Base-by-base conservation (phyloP, 2,113 vertebrate species). In the Campylomormyrus tamandua region DNA sequence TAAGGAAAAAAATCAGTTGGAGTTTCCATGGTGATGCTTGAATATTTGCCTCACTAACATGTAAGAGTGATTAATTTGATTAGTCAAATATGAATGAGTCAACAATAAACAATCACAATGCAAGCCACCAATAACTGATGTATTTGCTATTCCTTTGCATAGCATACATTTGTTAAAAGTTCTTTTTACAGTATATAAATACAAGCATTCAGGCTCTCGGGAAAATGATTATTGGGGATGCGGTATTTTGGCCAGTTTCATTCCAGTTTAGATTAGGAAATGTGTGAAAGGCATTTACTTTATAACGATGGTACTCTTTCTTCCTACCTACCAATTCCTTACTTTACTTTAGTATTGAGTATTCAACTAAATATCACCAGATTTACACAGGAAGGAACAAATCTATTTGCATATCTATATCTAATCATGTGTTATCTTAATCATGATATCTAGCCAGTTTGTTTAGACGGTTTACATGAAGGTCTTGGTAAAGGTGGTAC, bases 51-150 rank as follows among this genome's bases (percentile, higher is more conserved):
- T 27, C 15, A 50, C 13, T 87, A 19, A 87, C 17, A 87, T 87
- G 49, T 87, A 53, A 49, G 27, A 87, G 27, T 87, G 84, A 87
- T 52, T 53, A 87, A 87, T 87, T 21, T 53, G 85, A 87, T 53
- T 52, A 87, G 50, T 87, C 85, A 87, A 56, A 87, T 39, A 56
- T 15, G 50, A 87, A 52, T 35, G 50, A 31, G 50, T 87, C 85
- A 87, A 87, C 50, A 87, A 52, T 21, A 87, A 87, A 53, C 13
- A 52, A 13, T 87, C 13, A 56, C 13, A 87, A 87, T 50, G 50
- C 45, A 87, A 52, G 27, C 50, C 50, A 27, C 17, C n/a, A 39
- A 17, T 35, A 27, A 87, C 31, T 17, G 50, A 87, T 53, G 85
- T 15, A 48, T 35, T 48, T 2, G 1, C 85, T 24, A 52, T 35